Evolutionary conservation across 2,797 vertebrate species (phyloP), one percentile per base, ranked within the genome.

Genomic region (Ciconia nigra): DNA sequence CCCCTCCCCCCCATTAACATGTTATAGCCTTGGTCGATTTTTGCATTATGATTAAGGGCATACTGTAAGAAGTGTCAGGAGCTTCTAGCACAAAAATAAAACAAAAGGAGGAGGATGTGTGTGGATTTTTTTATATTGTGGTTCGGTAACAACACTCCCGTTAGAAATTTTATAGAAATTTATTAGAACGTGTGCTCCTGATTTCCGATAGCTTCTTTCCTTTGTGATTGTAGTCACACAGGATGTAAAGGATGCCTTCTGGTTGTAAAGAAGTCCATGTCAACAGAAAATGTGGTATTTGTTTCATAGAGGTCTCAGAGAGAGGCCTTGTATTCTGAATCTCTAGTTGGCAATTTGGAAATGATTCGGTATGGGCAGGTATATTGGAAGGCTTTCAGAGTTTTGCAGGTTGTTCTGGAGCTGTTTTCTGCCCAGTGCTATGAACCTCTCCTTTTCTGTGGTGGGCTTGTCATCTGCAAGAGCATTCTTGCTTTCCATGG

Each of bases 361-460:
- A 5, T 7, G 1, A 29, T n/a, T 44, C 20, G 5, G 33, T 21
- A 18, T 17, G 54, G 15, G 20, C 35, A 54, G 37, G 16, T 16
- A 2, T 29, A 4, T 1, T 17, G 47, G 24, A 22, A 62, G 20
- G 26, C 13, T 49, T 31, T 33, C 42, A 14, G 44, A 46, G 13
- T 54, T 71, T 3, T 92, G 22, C 28, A 58, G n/a, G 35, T 57
- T 72, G 51, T 72, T 61, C 14, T 37, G 8, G 74, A 69, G 29
- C 49, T 58, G 9, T 59, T 85, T 89, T 65, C 39, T 80, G 39
- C 51, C 39, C 35, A 1, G 0, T 62, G 29, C 57, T 24, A 1
- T 52, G 51, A 65, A 2, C 21, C 9, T 3, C 28, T 61, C n/a
- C 31, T 44, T 59, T 46, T 18, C 28, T 0, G 0, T 24, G 21